Conservation (phyloP, 2,113 vertebrate genomes). For the Zeus faber region DNA sequence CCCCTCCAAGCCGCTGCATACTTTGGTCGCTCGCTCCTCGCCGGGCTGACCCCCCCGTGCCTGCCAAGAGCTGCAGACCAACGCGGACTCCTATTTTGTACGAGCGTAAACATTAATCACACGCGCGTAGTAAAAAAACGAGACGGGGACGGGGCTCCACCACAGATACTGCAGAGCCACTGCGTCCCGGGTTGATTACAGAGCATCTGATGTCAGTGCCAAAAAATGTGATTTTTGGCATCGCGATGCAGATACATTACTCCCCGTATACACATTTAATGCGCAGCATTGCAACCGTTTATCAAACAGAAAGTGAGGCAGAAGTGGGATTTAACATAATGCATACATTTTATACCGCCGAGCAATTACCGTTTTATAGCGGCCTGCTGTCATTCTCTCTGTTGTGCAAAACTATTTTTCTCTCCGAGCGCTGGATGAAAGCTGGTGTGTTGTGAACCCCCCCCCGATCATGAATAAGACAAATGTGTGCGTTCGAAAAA, state of each 20-base stretch:
- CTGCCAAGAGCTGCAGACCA: too few relatives aligned
- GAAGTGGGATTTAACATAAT: conserved; percentile 29
- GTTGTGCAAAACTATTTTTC: conserved; percentile 22
- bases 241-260: too few relatives aligned
- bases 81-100: too few relatives aligned
- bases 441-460: conserved; percentile 31
- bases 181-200: too few relatives aligned
- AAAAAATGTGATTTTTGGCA: too few relatives aligned
- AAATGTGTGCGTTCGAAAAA: conserved; percentile 58
- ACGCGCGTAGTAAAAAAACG: too few relatives aligned
- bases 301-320: conserved; percentile 47
- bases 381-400: conserved; percentile 37
- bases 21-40: too few relatives aligned
- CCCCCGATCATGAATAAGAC: conserved; percentile 59
- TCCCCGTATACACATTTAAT: conserved; percentile 33
- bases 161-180: too few relatives aligned
- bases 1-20: too few relatives aligned
- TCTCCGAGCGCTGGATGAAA: conserved; percentile 28
- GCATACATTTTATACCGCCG: conserved; percentile 25
- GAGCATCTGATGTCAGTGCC: background rate
- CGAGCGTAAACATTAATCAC: too few relatives aligned
- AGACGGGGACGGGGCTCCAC: too few relatives aligned
- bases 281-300: conserved; percentile 38
- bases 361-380: conserved; percentile 37
- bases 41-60: too few relatives aligned